Conservation (phyloP, 2,113 vertebrate genomes). For the Podarcis muralis region DNA sequence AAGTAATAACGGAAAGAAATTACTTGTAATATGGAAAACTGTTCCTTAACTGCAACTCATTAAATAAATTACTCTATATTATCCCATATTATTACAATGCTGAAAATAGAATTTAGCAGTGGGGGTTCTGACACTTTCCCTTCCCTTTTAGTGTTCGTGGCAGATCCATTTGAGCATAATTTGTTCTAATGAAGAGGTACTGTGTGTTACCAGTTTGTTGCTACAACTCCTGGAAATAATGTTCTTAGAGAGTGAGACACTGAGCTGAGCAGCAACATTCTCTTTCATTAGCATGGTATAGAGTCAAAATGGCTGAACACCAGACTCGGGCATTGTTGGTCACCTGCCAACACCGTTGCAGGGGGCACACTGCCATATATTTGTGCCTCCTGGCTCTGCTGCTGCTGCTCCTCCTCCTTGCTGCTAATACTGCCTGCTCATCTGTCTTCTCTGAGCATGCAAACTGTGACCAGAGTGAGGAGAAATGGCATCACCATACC, state of each 20-base stretch:
- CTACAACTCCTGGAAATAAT: slow-evolving; percentile 46
- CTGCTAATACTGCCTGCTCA: background rate
- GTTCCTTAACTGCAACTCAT: slow-evolving; percentile 80
- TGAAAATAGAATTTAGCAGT: slow-evolving; percentile 77
- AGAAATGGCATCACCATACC: no score
- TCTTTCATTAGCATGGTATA: slow-evolving; percentile 46
- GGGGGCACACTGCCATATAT: no score
- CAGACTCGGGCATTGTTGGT: background rate
- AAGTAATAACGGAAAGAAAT: slow-evolving; percentile 81
- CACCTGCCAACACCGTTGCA: no score
- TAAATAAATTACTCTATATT: slow-evolving; percentile 78
- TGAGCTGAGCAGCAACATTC: slow-evolving; percentile 43
- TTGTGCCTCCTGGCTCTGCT: background rate
- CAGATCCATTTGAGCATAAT: slow-evolving; percentile 66
- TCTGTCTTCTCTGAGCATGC: no score
- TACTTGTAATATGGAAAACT: slow-evolving; percentile 69
- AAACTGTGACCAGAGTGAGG: no score
- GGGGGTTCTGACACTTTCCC: slow-evolving; percentile 74
- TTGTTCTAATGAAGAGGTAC: slow-evolving; percentile 57
- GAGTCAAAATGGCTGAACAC: slow-evolving; percentile 15
- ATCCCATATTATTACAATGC: slow-evolving; percentile 73
- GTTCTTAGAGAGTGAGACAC: slow-evolving; percentile 50
- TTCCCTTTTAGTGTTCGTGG: slow-evolving; percentile 64
- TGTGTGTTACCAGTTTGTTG: slow-evolving; percentile 52
- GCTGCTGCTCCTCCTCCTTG: background rate